Evolutionary conservation across 2,113 vertebrate species (phyloP).

Genomic region (Notechis scutatus): DNA sequence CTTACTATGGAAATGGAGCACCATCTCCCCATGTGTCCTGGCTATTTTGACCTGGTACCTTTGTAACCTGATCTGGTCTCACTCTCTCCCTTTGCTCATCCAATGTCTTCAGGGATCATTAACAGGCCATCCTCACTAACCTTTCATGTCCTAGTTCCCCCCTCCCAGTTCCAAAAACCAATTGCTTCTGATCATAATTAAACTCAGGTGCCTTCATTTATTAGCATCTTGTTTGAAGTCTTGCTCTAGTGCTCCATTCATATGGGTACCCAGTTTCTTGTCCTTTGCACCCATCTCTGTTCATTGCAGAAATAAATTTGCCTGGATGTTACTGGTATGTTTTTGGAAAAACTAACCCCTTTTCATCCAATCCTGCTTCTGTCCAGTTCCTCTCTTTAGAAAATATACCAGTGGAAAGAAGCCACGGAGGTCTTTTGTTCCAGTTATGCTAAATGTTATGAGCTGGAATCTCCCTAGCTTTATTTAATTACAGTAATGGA

Average conservation of each 20-base stretch:
- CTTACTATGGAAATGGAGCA: neutral
- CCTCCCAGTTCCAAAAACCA: slow-evolving; percentile 38
- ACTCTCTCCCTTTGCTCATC: too few species aligned
- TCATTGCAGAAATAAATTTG: neutral
- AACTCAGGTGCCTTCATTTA: slow-evolving; percentile 53
- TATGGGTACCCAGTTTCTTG: neutral
- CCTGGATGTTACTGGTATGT: neutral
- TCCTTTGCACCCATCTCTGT: neutral
- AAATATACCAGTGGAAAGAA: neutral
- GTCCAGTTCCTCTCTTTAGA: neutral
- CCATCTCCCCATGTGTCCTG: neutral
- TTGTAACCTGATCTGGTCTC: neutral
- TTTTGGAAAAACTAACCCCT: neutral
- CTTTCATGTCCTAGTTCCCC: neutral
- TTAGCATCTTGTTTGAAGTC: neutral
- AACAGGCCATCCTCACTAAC: slow-evolving; percentile 21
- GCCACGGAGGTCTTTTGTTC: neutral
- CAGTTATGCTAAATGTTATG: neutral
- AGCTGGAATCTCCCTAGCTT: neutral
- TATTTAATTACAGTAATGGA: neutral
- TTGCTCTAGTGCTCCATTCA: neutral
- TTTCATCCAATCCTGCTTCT: neutral
- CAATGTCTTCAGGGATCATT: neutral
- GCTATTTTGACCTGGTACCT: neutral
- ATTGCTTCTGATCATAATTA: slow-evolving; percentile 60